Evolutionary conservation across 2,888 invertebrate species (phyloP).

Genomic region (Cantharis rustica): DNA sequence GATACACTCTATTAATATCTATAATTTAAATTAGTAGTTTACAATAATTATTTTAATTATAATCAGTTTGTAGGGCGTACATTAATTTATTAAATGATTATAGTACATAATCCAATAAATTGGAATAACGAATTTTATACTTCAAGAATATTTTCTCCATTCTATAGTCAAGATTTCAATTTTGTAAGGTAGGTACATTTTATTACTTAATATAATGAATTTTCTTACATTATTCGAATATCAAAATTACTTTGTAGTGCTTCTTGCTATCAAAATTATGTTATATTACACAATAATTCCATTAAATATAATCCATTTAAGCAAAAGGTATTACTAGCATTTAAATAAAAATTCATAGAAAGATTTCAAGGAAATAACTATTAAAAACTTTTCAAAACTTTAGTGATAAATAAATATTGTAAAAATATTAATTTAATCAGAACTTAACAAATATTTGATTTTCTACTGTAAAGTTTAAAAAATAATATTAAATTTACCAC

Average conservation of each 20-base stretch:
- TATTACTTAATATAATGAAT: neutral
- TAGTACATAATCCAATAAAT: neutral
- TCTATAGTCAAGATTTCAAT: neutral
- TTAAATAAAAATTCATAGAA: no score
- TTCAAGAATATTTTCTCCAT: neutral
- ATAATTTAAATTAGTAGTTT: neutral
- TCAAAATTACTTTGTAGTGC: neutral
- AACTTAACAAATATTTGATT: no score
- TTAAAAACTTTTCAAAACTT: no score
- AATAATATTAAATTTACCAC: no score
- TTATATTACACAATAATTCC: neutral
- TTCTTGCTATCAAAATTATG: neutral
- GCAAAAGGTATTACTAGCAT: neutral
- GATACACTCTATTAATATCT: neutral
- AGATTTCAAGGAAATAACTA: no score
- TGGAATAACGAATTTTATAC: neutral
- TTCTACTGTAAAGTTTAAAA: no score
- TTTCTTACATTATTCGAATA: neutral
- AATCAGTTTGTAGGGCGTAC: neutral
- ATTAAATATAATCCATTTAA: neutral
- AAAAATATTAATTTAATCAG: no score
- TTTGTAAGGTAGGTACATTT: no score
- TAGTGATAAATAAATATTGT: no score
- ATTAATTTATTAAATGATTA: neutral
- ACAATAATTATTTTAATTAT: neutral